These are phyloP conservation scores for Chesias legatella DNA, from an alignment of 2,888 invertebrate species.

Conservation along the genomic window DNA sequence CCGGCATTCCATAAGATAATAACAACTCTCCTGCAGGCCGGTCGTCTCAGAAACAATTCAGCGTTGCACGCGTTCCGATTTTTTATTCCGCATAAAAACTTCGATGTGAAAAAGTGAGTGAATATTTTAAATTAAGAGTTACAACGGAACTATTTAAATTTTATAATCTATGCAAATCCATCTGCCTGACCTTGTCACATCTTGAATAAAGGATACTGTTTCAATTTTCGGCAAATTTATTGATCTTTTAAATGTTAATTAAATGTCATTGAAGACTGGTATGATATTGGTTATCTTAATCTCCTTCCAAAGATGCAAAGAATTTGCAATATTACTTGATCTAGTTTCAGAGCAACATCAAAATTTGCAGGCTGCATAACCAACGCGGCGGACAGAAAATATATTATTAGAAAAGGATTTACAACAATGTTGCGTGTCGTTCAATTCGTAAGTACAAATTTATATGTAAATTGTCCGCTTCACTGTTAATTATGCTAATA, in stretches of 20 bases:
- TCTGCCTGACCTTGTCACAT: constrained; percentile 63
- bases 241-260: constrained; percentile 70
- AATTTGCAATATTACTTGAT: constrained; percentile 34
- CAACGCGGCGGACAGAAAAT: constrained; percentile 22
- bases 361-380: constrained; percentile 50
- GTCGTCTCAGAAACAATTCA: constrained; percentile 52
- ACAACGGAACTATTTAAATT: constrained; percentile 45
- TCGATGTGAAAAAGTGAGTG: constrained; percentile 45
- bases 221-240: constrained; percentile 71
- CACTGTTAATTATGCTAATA: constrained; percentile 15
- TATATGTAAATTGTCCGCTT: constrained; percentile 16
- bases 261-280: constrained; percentile 63
- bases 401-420: constrained; percentile 28
- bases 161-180: constrained; percentile 63
- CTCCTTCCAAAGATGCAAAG: constrained; percentile 40
- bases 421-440: constrained; percentile 39
- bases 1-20: constrained; percentile 59
- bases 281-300: constrained; percentile 54
- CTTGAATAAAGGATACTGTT: constrained; percentile 65
- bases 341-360: constrained; percentile 67
- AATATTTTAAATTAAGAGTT: constrained; percentile 36
- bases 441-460: constrained; percentile 49
- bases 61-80: constrained; percentile 33
- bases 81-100: constrained; percentile 34
- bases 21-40: constrained; percentile 56